Conservation (phyloP, 37 sponge, comb jelly and placozoan species). For the Halisarca cf. caerulea region DNA sequence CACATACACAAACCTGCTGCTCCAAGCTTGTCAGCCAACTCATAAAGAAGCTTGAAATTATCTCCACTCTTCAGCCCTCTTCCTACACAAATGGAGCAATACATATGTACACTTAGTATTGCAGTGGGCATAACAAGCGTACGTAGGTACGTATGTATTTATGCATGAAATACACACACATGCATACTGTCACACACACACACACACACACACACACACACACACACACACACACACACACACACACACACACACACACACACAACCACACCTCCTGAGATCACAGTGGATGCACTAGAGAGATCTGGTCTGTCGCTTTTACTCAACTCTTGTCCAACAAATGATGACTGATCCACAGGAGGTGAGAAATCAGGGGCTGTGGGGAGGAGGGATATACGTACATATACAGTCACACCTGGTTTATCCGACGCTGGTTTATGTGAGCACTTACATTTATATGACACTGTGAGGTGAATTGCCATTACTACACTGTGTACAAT, state of each 20-base stretch:
- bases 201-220: slow-evolving; percentile 21
- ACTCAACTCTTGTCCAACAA: slow-evolving; percentile 82
- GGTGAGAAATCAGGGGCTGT: slow-evolving; percentile 8
- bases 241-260: slow-evolving; percentile 23
- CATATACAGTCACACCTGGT: too few species aligned
- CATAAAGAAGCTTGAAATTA: slow-evolving; percentile 94
- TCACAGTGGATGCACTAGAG: slow-evolving; percentile 81
- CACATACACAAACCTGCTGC: slow-evolving; percentile 73
- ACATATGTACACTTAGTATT: background rate
- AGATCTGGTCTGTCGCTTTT: slow-evolving; percentile 94
- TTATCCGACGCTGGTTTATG: too few species aligned
- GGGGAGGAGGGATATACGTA: too few species aligned
- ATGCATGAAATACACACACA: too few species aligned
- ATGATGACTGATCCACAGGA: slow-evolving; percentile 48
- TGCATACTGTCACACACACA: slow-evolving; percentile 19
- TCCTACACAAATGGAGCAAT: slow-evolving; percentile 41
- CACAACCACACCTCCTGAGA: slow-evolving; percentile 88
- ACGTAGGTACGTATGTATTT: too few species aligned
- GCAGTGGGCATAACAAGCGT: background rate
- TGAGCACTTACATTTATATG: too few species aligned
- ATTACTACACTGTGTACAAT: too few species aligned
- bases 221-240: slow-evolving; percentile 31
- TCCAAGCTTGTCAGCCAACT: slow-evolving; percentile 95
- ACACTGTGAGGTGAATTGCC: too few species aligned
- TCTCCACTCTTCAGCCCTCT: slow-evolving; percentile 98